Evolutionary conservation across 2,113 vertebrate genomes (phyloP), one percentile per base, ranked within the genome.

Genomic region (Dicentrarchus labrax): DNA sequence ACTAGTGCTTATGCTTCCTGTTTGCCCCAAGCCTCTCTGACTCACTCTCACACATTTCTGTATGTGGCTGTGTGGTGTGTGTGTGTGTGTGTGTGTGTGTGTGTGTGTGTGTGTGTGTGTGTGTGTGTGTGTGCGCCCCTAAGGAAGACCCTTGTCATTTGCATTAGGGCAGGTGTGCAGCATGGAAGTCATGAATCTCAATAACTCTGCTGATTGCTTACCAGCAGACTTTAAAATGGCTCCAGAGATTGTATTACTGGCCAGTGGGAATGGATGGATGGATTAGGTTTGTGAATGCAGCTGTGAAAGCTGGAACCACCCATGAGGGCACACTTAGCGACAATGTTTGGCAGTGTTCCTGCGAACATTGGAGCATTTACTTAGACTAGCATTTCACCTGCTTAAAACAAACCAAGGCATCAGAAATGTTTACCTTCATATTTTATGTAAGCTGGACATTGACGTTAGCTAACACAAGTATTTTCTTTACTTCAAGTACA

Each of bases 141-240:
- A 11, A 80, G 78, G 60, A 80, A 47, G 72, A 74, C 48, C 59
- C 67, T 19, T 51, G 45, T 65, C 53, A 83, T 89, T 86, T 86
- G 50, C 77, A 83, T 78, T 64, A 41, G 62, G 61, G 86, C 80
- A 92, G 88, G 81, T 89, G 81, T 85, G 57, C 74, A 47, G 72
- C 79, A 72, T 62, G 62, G 22, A 83, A 83, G 76, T 81, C 83
- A 88, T 89, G 82, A 86, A 92, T 93, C 85, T 89, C 74, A 90
- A 88, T 91, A 81, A 84, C 61, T 84, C 65, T 45, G 83, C 68
- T 79, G 83, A 86, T 67, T 78, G 85, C 86, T 80, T 76, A 76
- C 84, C 60, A 60, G 65, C 70, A 54, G 64, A 73, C 78, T 80
- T 71, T 61, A 71, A 78, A 91, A 79, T 74, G 86, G 24, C 82